Base-by-base conservation (phyloP, 2,888 invertebrate species). In the Stratiomys singularior region DNA sequence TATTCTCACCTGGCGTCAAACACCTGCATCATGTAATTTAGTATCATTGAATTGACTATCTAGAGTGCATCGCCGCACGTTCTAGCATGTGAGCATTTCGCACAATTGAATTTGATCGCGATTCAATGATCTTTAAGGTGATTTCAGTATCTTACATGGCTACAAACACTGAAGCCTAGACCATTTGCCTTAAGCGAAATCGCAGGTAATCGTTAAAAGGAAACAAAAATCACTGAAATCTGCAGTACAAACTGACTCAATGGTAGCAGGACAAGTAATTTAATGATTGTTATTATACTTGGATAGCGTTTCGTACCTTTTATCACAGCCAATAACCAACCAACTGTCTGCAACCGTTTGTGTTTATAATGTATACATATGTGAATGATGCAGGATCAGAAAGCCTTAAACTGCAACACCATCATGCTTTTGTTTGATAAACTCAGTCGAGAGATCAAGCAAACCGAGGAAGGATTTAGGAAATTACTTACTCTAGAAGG, bases 1-100 rank as follows among this genome's bases (percentile, higher is more conserved):
- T 4, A 52, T 52, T 52, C 52, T 52, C 52, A 52, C 52, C 52
- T 52, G 52, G 52, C 52, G 52, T 52, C 52, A 52, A 52, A 52
- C 52, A 52, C 52, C 52, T 52, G 52, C 52, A 52, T 9, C 52
- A 18, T 52, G 52, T 52, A 52, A 52, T 52, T 52, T 52, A 18
- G 52, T 52, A n/a, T 18, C 52, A 18, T 52, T 52, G 52, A 52
- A 52, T 13, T 52, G n/a, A 52, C 52, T 52, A 52, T 52, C 52
- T 18, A 52, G 52, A 15, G n/a, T 52, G 7, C 15, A 52, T 52
- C 52, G 52, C 4, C 3, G 52, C 52, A 52, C 18, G 52, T 52
- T 52, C 52, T 18, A 52, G 52, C 18, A 15, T n/a, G 18, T 52
- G 52, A 13, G 52, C 52, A 52, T 52, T 9, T 52, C 52, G 52